These are phyloP conservation scores for Acromyrmex charruanus DNA, from an alignment of 1,140 invertebrate species.

Conservation along the genomic window DNA sequence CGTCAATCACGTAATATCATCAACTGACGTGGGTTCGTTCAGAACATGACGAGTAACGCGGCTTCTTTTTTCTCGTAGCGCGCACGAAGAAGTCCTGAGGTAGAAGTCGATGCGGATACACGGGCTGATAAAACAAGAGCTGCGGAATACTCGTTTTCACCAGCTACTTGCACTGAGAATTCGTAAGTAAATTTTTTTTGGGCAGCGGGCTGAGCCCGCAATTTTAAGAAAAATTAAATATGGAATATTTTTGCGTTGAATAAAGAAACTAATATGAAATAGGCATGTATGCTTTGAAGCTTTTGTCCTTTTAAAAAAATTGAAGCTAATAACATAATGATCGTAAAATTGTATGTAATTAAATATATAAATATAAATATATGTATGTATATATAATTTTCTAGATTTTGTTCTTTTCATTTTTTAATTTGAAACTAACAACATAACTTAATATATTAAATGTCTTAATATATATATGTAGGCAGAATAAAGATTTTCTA, in stretches of 20 bases:
- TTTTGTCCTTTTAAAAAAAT: neutral
- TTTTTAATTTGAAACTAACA: too few species aligned
- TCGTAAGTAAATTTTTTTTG: slow-evolving; percentile 67
- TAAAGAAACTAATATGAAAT: neutral
- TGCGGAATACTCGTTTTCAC: slow-evolving; percentile 52
- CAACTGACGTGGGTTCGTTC: neutral
- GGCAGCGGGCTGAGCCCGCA: neutral
- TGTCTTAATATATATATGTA: neutral
- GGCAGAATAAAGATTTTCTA: neutral
- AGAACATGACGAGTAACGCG: slow-evolving; percentile 12
- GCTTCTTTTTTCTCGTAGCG: slow-evolving; percentile 46
- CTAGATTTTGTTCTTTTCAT: too few species aligned
- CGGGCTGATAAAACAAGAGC: slow-evolving; percentile 60
- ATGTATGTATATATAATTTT: too few species aligned
- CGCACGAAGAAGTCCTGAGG: slow-evolving; percentile 64
- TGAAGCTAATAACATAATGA: neutral
- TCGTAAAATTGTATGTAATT: too few species aligned
- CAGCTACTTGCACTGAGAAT: slow-evolving; percentile 47
- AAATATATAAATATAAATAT: too few species aligned
- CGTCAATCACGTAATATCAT: neutral
- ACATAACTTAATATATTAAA: too few species aligned
- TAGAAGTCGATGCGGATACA: slow-evolving; percentile 8
- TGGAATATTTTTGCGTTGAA: neutral
- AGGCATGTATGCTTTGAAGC: neutral
- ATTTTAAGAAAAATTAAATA: neutral